Evolutionary conservation across 2,888 invertebrate genomes (phyloP).

Genomic region (Amphipoea lucens): DNA sequence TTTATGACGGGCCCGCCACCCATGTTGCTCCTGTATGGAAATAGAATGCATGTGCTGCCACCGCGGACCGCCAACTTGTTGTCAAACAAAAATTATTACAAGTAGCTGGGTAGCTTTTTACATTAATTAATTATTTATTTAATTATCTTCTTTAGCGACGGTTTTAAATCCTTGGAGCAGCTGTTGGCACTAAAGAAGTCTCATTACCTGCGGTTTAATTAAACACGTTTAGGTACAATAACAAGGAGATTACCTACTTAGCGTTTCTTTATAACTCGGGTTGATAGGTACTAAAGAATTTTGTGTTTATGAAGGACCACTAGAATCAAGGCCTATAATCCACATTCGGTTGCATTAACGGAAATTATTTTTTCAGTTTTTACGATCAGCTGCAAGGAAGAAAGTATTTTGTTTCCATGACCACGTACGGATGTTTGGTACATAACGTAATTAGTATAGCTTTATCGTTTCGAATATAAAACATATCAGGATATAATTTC

Average conservation of each 20-base stretch:
- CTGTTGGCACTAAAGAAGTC: not conserved
- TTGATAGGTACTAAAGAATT: not conserved
- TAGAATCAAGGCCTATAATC: no score
- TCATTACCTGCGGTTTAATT: not conserved
- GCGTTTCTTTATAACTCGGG: not conserved
- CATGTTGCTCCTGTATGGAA: constrained; percentile 78
- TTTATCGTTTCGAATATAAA: not conserved
- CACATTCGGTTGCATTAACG: not conserved
- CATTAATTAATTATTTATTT: constrained; percentile 29
- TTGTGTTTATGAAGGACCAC: not conserved
- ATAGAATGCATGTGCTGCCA: constrained; percentile 77
- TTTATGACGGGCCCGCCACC: constrained; percentile 83
- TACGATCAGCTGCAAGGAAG: not conserved
- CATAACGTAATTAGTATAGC: not conserved
- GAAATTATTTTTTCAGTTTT: constrained; percentile 4
- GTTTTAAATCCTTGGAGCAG: not conserved
- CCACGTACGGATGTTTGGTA: not conserved
- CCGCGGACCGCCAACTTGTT: constrained; percentile 59
- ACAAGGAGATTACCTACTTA: not conserved
- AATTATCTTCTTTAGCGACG: not conserved
- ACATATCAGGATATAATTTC: not conserved
- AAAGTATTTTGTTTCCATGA: not conserved
- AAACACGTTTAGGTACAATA: not conserved
- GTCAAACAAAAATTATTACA: constrained; percentile 53
- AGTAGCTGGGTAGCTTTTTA: constrained; percentile 12